Percentiles rank a stretch among this genome's conserved stretches.
phyloP scores from a whole-genome alignment of 30 jellyfish, hydroid and myxozoan genomes.

The Hydractinia symbiolongicarpus region DNA sequence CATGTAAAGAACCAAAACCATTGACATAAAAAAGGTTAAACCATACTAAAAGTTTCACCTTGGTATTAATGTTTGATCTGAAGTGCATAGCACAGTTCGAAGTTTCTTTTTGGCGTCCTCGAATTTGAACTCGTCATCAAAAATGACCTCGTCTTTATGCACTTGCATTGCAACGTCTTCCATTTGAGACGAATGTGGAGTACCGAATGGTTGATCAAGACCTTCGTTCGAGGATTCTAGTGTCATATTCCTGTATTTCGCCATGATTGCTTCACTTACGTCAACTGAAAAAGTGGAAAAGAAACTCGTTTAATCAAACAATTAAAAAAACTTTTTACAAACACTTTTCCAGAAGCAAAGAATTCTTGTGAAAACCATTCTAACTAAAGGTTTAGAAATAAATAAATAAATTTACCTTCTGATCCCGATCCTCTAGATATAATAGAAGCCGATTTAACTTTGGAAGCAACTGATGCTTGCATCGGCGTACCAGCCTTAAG shows the following conservation, averaged over 20 bases:
- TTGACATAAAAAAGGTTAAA: not conserved
- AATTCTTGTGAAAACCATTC: too few relatives aligned
- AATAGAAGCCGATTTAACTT: constrained; percentile 18
- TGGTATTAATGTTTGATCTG: constrained; percentile 81
- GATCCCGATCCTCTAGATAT: constrained; percentile 7
- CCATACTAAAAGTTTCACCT: constrained; percentile 28
- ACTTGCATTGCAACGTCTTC: constrained; percentile 49
- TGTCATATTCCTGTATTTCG: constrained; percentile 65
- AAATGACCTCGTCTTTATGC: constrained; percentile 33
- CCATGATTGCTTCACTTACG: constrained; percentile 75
- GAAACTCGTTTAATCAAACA: too few relatives aligned
- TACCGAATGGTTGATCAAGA: constrained; percentile 15
- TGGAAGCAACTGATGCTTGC: constrained; percentile 34
- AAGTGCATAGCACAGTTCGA: constrained; percentile 77
- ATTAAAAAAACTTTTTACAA: too few relatives aligned
- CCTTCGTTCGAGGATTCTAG: constrained; percentile 13
- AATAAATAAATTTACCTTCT: not conserved
- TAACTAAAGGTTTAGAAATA: too few relatives aligned
- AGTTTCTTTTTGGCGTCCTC: constrained; percentile 91
- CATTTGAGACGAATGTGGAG: constrained; percentile 47
- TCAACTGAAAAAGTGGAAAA: constrained; percentile 29
- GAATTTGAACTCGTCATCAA: constrained; percentile 72
- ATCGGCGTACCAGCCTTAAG: constrained; percentile 29
- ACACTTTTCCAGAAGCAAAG: too few relatives aligned
- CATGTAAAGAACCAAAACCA: not conserved